Base-by-base conservation (phyloP, 2,888 invertebrate genomes). In the Nyleta sp. region DNA sequence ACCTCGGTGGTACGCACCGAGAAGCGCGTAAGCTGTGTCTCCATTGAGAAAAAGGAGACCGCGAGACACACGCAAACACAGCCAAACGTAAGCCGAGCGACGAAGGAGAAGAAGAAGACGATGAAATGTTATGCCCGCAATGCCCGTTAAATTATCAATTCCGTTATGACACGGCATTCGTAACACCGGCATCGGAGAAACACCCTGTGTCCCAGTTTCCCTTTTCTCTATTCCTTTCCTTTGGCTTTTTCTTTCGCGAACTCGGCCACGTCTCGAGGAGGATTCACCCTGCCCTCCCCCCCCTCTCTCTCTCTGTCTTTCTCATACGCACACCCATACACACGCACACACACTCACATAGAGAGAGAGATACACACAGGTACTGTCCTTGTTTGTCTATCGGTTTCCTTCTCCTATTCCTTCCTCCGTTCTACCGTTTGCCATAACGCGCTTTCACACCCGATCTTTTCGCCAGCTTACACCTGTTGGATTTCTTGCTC, bases 121-220 rank as follows among this genome's bases (percentile, higher is more conserved):
- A 55, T 80, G 82, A 81, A 84, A 83, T 84, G 84, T 86, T 83
- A 84, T 83, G 85, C 85, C 87, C 85, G 85, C 83, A 83, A 85
- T 87, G 85, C 84, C 86, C 85, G 88, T 89, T 88, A 88, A 88
- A 88, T 89, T 90, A 90, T 90, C 90, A 90, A 89, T 89, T 89
- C 90, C 88, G 88, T 89, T 90, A 87, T 87, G 88, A 86, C 84
- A 82, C 82, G 83, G 87, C 86, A 87, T 90, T 90, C 90, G 89
- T 89, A 90, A 89, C 87, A 68, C 50, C 50, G 31, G 85, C 87
- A 68, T 59, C 50, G 31, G 85, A 82, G 82, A 82, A 81, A 80
- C 81, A 83, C 84, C 84, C 73, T 68, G 76, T 64, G 83, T 84
- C 83, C 84, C 83, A 84, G 59, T 84, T 85, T 85, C 84, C 84